Conservation (phyloP, 2,113 vertebrate genomes). For the Myodes glareolus region DNA sequence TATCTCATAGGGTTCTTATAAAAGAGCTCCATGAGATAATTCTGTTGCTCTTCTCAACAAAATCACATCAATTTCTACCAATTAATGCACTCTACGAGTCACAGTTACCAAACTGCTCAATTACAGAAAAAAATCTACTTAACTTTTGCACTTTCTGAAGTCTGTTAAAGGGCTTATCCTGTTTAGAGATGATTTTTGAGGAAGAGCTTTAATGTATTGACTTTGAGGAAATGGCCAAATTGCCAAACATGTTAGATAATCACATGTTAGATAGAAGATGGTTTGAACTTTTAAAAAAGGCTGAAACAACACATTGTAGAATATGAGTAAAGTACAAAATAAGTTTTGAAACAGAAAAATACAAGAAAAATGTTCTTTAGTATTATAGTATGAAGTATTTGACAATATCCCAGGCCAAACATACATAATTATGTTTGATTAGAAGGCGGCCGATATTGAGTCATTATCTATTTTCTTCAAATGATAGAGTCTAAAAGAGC, state of each 20-base stretch:
- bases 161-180: not conserved
- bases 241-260: not conserved
- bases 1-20: not conserved
- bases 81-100: not conserved
- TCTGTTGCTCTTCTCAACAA: not conserved
- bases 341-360: not conserved
- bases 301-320: not conserved
- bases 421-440: not conserved
- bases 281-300: not conserved
- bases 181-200: not conserved
- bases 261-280: not conserved
- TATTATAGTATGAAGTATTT: not conserved
- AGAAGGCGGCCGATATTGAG: not conserved
- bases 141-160: not conserved
- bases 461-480: not conserved
- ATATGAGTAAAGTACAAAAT: not conserved
- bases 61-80: not conserved
- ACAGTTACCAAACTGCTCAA: not conserved
- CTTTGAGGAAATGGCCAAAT: not conserved
- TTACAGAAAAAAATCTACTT: not conserved
- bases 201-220: not conserved
- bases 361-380: not conserved
- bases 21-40: not conserved
- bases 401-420: not conserved
- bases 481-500: not conserved